phyloP scores from a whole-genome alignment of 2,797 vertebrate species.

The Danio aesculapii region DNA sequence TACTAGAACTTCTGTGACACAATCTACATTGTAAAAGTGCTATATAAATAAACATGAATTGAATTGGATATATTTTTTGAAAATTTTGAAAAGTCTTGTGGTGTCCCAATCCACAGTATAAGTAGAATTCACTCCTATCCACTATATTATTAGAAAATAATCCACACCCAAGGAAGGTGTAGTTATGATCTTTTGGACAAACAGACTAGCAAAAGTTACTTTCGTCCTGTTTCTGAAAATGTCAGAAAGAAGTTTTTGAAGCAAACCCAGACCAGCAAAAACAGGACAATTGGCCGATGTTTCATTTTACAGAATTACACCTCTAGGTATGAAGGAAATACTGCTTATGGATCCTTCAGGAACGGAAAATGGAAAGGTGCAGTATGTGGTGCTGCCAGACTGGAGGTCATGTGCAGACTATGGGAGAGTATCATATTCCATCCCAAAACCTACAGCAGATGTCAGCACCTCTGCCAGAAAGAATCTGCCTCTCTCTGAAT shows the following conservation, averaged over 20 bases:
- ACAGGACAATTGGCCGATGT: background rate
- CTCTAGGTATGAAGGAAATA: constrained; percentile 49
- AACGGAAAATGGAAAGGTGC: constrained; percentile 57
- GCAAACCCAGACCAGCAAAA: background rate
- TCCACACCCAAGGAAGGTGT: no score
- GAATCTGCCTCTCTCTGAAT: constrained; percentile 63
- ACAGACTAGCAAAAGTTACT: background rate
- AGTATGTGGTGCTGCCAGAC: constrained; percentile 64
- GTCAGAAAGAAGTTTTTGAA: background rate
- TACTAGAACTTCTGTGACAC: no score
- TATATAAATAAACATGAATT: no score
- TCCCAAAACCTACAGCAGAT: constrained; percentile 81
- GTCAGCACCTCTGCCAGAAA: constrained; percentile 81
- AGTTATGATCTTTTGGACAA: background rate
- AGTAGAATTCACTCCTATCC: no score
- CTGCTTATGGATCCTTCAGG: constrained; percentile 54
- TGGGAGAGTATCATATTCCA: constrained; percentile 83
- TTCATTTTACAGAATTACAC: background rate
- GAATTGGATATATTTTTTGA: no score
- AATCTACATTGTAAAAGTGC: no score
- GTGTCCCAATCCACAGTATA: no score
- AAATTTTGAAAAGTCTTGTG: no score
- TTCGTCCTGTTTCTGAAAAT: background rate
- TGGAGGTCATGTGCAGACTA: constrained; percentile 65
- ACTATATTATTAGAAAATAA: no score